These are phyloP conservation scores for Lagorchestes hirsutus DNA, from an alignment of 2,797 vertebrate genomes.

Conservation along the genomic window DNA sequence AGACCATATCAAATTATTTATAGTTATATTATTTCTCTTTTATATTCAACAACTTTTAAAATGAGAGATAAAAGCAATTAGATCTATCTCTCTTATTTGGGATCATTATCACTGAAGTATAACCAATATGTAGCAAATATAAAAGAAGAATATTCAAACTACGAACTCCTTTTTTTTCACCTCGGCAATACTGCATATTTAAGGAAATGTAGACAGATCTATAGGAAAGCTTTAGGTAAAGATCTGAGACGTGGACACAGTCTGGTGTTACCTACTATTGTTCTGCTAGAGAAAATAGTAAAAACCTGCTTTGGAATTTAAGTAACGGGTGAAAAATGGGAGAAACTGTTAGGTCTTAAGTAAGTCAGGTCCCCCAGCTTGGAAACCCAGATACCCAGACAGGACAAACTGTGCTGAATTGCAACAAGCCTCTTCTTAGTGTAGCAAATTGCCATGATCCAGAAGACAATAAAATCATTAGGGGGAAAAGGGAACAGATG, in stretches of 20 bases:
- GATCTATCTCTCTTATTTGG: slow-evolving; percentile 40
- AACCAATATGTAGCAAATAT: slow-evolving; percentile 48
- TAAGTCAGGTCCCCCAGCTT: slow-evolving; percentile 4
- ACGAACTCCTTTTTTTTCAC: slow-evolving; percentile 46
- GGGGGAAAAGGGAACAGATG: background rate
- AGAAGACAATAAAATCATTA: background rate
- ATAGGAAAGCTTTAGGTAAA: slow-evolving; percentile 14
- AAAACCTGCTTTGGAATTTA: slow-evolving; percentile 48
- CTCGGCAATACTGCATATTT: background rate
- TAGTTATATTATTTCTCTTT: background rate
- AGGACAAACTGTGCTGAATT: background rate
- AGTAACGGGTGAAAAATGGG: slow-evolving; percentile 16
- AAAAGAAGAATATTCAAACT: slow-evolving; percentile 2
- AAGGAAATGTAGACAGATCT: slow-evolving; percentile 29
- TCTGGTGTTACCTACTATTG: slow-evolving; percentile 4
- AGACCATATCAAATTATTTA: background rate
- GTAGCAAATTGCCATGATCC: slow-evolving; percentile 4
- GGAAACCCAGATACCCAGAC: background rate
- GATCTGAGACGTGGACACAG: background rate
- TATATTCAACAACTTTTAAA: background rate
- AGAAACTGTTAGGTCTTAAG: background rate
- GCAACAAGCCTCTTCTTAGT: background rate
- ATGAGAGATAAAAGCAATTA: background rate
- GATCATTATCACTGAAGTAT: slow-evolving; percentile 59
- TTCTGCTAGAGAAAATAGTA: slow-evolving; percentile 13